These are phyloP conservation scores for Galeopterus variegatus DNA, from an alignment of 2,113 vertebrate genomes.

Conservation along the genomic window DNA sequence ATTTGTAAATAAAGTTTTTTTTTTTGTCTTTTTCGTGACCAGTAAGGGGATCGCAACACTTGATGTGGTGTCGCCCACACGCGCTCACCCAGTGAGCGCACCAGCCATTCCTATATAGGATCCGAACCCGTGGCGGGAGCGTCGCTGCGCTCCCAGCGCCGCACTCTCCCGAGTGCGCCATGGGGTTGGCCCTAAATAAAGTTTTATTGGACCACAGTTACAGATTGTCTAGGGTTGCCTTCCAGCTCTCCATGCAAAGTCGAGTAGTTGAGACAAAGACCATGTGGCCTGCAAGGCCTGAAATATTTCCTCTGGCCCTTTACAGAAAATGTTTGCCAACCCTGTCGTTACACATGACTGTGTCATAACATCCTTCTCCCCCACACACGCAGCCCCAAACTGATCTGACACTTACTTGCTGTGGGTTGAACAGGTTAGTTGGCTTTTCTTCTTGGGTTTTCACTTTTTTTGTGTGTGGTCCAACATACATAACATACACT, in stretches of 20 bases:
- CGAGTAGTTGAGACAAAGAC: not conserved
- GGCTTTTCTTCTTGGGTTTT: not conserved
- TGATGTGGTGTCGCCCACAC: too few relatives aligned
- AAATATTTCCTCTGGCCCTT: not conserved
- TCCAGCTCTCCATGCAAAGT: not conserved
- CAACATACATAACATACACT: not conserved
- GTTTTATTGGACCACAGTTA: not conserved
- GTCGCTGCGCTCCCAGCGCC: too few relatives aligned
- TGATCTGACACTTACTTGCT: not conserved
- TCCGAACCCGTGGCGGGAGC: too few relatives aligned
- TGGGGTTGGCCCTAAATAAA: too few relatives aligned
- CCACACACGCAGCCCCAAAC: not conserved
- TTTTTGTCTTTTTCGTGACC: too few relatives aligned
- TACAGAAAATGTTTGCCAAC: not conserved
- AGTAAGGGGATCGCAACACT: too few relatives aligned
- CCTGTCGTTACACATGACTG: rapidly evolving
- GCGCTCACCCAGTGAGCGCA: too few relatives aligned
- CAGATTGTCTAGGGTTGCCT: not conserved
- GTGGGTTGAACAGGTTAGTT: not conserved
- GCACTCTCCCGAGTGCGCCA: too few relatives aligned
- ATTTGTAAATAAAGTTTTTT: not conserved
- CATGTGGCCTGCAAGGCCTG: not conserved
- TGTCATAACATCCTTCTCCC: not conserved
- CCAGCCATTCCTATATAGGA: too few relatives aligned
- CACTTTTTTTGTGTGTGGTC: not conserved